Evolutionary conservation across 1,140 invertebrate species (phyloP).

Genomic region (Dinothrombium tinctorium): DNA sequence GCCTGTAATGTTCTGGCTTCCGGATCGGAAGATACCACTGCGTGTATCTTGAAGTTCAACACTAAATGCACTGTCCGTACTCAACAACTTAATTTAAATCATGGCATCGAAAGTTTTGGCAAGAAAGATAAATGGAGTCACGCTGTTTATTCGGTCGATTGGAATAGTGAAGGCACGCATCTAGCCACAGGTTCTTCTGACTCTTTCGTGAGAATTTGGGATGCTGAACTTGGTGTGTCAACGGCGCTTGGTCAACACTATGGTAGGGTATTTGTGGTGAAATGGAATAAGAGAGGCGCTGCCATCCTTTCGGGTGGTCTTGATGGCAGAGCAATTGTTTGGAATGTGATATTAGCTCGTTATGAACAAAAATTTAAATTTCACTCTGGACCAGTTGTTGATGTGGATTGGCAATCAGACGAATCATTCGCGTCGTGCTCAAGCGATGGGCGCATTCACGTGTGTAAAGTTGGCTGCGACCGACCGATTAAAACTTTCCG

Average conservation of each 20-base stretch:
- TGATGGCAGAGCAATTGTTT: conserved; percentile 44
- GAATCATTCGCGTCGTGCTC: conserved; percentile 93
- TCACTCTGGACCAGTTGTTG: conserved; percentile 81
- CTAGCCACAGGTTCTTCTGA: conserved; percentile 95
- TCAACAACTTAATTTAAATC: conserved; percentile 71
- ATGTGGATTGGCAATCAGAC: conserved; percentile 97
- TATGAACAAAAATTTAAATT: conserved; percentile 96
- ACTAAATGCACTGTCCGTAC: conserved; percentile 40
- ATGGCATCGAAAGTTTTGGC: conserved; percentile 90
- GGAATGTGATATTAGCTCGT: conserved; percentile 88
- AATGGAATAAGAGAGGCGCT: conserved; percentile 97
- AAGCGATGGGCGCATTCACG: conserved; percentile 97
- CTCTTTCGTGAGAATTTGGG: conserved; percentile 94
- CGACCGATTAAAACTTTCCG: conserved; percentile 95
- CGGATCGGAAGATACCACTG: conserved; percentile 89
- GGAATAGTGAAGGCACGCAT: conserved; percentile 91
- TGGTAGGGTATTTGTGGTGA: conserved; percentile 96
- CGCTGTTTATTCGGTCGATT: conserved; percentile 94
- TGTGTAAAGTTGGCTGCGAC: conserved; percentile 73
- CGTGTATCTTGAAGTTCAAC: conserved; percentile 94
- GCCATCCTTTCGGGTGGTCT: conserved; percentile 85
- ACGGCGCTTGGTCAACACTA: conserved; percentile 92
- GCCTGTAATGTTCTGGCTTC: conserved; percentile 84
- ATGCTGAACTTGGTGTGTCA: conserved; percentile 63
- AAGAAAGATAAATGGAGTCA: conserved; percentile 95